Evolutionary conservation across 2,113 vertebrate species (phyloP).

Genomic region (Cavia porcellus): DNA sequence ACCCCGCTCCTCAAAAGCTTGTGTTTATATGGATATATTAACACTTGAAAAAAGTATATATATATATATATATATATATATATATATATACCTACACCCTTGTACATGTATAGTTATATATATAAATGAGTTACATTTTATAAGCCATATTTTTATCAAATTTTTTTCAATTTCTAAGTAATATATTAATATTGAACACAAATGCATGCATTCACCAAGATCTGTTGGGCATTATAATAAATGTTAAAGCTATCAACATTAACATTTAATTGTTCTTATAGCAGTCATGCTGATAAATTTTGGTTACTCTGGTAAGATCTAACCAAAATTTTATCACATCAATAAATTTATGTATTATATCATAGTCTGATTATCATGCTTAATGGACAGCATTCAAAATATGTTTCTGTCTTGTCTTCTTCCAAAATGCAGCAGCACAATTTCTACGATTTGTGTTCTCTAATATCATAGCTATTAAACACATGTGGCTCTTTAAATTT

Average conservation of each 20-base stretch:
- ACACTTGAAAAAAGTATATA: not conserved
- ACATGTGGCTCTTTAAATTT: not conserved
- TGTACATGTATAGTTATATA: not conserved
- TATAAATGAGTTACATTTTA: not conserved
- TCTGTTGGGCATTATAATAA: not conserved
- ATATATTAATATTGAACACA: not conserved
- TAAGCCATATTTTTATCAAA: not conserved
- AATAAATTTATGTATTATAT: not conserved
- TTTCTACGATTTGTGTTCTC: not conserved
- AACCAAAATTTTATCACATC: not conserved
- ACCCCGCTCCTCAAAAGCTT: not conserved
- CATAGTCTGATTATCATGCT: not conserved
- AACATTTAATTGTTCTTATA: not conserved
- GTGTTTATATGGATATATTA: not conserved
- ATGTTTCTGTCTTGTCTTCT: not conserved
- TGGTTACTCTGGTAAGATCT: not conserved
- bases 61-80: not conserved
- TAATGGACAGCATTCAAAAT: not conserved
- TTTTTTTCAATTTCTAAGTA: not conserved
- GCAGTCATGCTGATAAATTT: not conserved
- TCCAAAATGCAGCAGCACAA: not conserved
- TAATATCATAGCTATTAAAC: not conserved
- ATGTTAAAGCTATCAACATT: not conserved
- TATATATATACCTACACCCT: too few species aligned
- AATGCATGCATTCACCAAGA: not conserved